Base-by-base conservation (phyloP, 2,113 vertebrate genomes). In the Megaptera novaeangliae region DNA sequence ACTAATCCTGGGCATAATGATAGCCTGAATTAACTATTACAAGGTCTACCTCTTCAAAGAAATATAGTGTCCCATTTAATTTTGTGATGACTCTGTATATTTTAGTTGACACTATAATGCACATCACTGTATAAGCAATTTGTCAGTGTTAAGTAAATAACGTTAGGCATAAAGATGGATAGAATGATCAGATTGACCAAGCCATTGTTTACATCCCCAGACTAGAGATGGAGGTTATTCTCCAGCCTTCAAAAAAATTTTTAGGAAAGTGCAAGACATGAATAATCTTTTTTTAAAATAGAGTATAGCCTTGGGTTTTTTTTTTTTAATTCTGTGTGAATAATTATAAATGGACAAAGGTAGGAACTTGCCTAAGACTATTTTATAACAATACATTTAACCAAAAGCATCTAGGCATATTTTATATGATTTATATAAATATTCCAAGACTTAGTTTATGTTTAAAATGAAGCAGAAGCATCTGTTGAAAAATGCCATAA, bases 391-490 rank as follows among this genome's bases (percentile, higher is more conserved):
- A 96, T 96, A 97, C 94, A 98, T 97, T 97, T 91, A 98, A 12
- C 82, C 94, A 92, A 96, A 98, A 97, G 64, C 95, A 61, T 63
- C 18, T 91, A 96, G n/a, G 64, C 97, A 59, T 96, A 97, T 97
- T 98, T 97, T 97, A 96, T 94, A 98, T 97, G 96, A 98, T 98
- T 98, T 98, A 98, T 97, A 97, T 97, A 98, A 98, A 98, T 98
- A 98, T 97, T 98, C 97, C 55, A 97, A 98, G 97, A 96, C 89
- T 98, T 97, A 97, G 97, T 98, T 94, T 98, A 98, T 96, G 88
- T 92, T 98, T 98, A 98, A 98, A 98, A 98, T 97, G 98, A 98
- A 99, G 98, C 97, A 98, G 98, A 98, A 98, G 98, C 98, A 98
- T 98, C 99, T 98, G 98, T 97, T 98, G 97, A 99, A 98, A 98